Percentiles rank a stretch among this genome's conserved stretches.
These are phyloP conservation scores for Drosophila leontia DNA, from an alignment of 1,140 invertebrate species.

Conservation along the genomic window DNA sequence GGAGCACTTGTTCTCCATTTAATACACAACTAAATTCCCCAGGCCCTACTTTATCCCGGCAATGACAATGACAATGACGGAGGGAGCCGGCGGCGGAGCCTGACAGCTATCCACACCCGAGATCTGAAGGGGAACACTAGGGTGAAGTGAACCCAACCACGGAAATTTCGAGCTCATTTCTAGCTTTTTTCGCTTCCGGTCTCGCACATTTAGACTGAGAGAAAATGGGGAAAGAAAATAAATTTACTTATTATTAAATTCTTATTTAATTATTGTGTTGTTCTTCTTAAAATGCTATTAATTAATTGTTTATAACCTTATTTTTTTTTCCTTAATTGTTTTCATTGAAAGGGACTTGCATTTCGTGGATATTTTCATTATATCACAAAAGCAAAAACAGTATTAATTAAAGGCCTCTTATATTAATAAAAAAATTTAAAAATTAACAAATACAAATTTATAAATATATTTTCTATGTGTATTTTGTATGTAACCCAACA, in stretches of 20 bases:
- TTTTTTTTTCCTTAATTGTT: not conserved
- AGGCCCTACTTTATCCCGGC: slow-evolving; percentile 47
- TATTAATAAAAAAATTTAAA: too few species aligned
- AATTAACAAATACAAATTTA: too few species aligned
- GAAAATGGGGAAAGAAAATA: not conserved
- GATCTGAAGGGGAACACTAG: slow-evolving; percentile 17
- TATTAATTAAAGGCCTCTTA: too few species aligned
- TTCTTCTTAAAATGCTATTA: too few species aligned
- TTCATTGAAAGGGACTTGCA: not conserved
- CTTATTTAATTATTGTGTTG: not conserved
- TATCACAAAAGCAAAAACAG: not conserved
- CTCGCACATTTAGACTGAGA: not conserved
- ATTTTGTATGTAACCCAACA: slow-evolving; percentile 8
- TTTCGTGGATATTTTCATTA: not conserved
- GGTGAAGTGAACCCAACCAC: slow-evolving; percentile 25
- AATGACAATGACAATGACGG: slow-evolving; percentile 33
- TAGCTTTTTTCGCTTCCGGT: not conserved
- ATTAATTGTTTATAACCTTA: not conserved
- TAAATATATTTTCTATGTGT: not conserved
- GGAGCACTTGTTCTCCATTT: slow-evolving; percentile 45
- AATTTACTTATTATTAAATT: not conserved
- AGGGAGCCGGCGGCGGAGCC: slow-evolving; percentile 17
- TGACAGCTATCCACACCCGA: slow-evolving; percentile 23
- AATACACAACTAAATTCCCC: slow-evolving; percentile 49
- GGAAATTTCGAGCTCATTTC: slow-evolving; percentile 31